Percentiles rank a stretch among this genome's conserved stretches.
Conservation (phyloP, 2,797 vertebrate species). For the Cynopterus sphinx region DNA sequence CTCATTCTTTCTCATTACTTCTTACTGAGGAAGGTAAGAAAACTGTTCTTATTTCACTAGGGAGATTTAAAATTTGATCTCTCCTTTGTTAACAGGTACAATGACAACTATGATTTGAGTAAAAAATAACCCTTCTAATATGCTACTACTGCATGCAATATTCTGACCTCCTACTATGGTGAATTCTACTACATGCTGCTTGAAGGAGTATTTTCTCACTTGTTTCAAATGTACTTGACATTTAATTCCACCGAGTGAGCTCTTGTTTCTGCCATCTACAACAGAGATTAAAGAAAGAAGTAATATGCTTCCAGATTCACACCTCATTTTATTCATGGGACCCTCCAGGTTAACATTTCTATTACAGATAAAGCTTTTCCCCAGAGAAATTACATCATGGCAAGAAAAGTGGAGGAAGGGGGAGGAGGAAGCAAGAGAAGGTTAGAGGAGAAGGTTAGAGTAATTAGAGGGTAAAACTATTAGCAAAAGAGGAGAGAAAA, state of each 20-base stretch:
- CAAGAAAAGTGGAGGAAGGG: neutral
- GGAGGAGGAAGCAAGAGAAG: neutral
- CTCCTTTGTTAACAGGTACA: slow-evolving; percentile 58
- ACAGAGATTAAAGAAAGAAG: slow-evolving; percentile 52
- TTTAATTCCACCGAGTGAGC: slow-evolving; percentile 63
- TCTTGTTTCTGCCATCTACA: slow-evolving; percentile 56
- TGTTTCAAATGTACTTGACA: slow-evolving; percentile 65
- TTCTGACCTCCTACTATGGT: slow-evolving; percentile 63
- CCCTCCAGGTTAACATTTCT: slow-evolving; percentile 62
- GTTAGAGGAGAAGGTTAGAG: neutral
- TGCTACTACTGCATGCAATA: neutral
- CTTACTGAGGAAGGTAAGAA: slow-evolving; percentile 52
- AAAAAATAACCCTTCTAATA: slow-evolving; percentile 66
- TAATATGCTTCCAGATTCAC: slow-evolving; percentile 47
- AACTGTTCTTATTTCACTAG: slow-evolving; percentile 66
- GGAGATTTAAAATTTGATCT: slow-evolving; percentile 64
- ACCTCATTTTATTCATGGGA: slow-evolving; percentile 51
- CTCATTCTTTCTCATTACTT: slow-evolving; percentile 68
- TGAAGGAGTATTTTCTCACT: slow-evolving; percentile 60
- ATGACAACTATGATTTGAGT: slow-evolving; percentile 64
- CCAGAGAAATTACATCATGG: slow-evolving; percentile 41
- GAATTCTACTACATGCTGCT: slow-evolving; percentile 36
- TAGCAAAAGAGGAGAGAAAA: neutral
- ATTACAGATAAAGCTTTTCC: slow-evolving; percentile 37
- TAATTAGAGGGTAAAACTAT: neutral